Base-by-base conservation (phyloP, 23 tunicate species). In the Ascidia mentula region DNA sequence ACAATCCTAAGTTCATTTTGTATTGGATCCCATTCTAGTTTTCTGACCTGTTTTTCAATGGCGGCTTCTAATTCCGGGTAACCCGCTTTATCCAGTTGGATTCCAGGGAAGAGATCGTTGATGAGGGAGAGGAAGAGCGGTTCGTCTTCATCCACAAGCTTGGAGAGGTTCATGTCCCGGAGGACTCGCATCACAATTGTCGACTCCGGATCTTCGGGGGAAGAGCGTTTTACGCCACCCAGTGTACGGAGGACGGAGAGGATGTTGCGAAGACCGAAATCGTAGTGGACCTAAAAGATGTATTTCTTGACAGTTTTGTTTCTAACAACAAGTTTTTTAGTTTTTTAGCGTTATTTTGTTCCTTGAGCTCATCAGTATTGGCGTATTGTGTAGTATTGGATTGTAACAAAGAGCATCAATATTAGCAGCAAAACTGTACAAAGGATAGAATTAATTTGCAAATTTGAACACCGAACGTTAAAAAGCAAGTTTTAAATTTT, bases 241-340 rank as follows among this genome's bases (percentile, higher is more conserved):
- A 96, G 90, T 31, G 99, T 96, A 37, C 99, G 99, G 45, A 96
- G 91, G 17, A 96, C 99, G 39, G 99, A 96, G 28, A 96, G 89
- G 72, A 96, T 96, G 82, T 96, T 96, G 36, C 99, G 97, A 7
- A 96, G 85, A n/a, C 99, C 99, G 82, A 96, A 96, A 84, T 96
- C 99, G 89, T 96, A 96, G 74, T 96, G 99, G 82, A 96, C 99
- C 98, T 93, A 9, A 53, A n/a, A n/a, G n/a, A n/a, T n/a, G n/a
- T n/a, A n/a, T n/a, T n/a, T n/a, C n/a, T n/a, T n/a, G n/a, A n/a
- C n/a, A n/a, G n/a, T n/a, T n/a, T n/a, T n/a, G n/a, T n/a, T n/a
- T n/a, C n/a, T n/a, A n/a, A n/a, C n/a, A n/a, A n/a, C n/a, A n/a
- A n/a, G n/a, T n/a, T n/a, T n/a, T n/a, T n/a, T n/a, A n/a, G n/a